Conservation (phyloP, 1,140 invertebrate species). For the Elysia chlorotica region DNA sequence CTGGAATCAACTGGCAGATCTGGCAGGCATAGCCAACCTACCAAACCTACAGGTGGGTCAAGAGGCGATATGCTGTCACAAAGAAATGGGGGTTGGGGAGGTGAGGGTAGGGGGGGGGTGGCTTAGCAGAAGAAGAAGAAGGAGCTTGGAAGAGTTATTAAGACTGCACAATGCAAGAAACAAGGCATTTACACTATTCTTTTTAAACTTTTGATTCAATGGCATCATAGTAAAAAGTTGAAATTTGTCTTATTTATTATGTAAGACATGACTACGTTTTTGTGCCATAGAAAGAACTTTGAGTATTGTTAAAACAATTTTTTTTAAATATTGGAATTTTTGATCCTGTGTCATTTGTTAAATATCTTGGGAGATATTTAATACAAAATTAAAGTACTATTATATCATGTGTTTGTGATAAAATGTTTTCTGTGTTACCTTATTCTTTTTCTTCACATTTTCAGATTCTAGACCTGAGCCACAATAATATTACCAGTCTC, state of each 20-base stretch:
- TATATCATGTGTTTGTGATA: too few relatives aligned
- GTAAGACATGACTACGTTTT: neutral
- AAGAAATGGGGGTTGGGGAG: too few relatives aligned
- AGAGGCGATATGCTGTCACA: too few relatives aligned
- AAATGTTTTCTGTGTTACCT: too few relatives aligned
- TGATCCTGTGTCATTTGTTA: too few relatives aligned
- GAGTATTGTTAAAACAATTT: too few relatives aligned
- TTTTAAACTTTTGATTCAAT: neutral
- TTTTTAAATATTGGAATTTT: too few relatives aligned
- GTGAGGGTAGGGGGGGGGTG: neutral
- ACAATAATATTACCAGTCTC: constrained; percentile 44
- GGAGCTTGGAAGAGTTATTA: neutral
- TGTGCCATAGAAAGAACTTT: too few relatives aligned
- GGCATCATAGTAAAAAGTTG: neutral
- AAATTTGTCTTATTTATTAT: too few relatives aligned
- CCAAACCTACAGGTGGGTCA: constrained; percentile 40
- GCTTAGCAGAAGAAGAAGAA: neutral
- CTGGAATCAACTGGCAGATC: constrained; percentile 47
- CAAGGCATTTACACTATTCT: neutral
- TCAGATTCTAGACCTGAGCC: constrained; percentile 84
- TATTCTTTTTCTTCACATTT: constrained; percentile 53
- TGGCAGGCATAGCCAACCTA: constrained; percentile 46
- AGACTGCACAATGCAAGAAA: neutral
- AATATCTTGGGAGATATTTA: too few relatives aligned
- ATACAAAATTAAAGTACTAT: too few relatives aligned